These are phyloP conservation scores for Platycnemis pennipes DNA, from an alignment of 2,888 invertebrate genomes.

Conservation along the genomic window DNA sequence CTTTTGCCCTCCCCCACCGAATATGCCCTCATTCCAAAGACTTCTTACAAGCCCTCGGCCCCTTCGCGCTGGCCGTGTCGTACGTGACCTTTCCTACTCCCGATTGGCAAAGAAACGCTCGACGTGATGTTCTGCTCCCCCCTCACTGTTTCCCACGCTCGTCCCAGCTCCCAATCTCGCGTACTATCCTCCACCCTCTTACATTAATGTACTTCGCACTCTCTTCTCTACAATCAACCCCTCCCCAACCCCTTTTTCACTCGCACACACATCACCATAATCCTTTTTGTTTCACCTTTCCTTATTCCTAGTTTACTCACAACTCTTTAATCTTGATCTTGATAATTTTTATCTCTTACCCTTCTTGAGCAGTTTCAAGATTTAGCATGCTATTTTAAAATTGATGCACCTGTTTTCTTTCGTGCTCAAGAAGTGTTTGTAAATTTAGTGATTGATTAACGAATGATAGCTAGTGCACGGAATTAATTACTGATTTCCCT, in stretches of 20 bases:
- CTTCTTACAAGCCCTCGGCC: neutral
- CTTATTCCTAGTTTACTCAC: too few relatives aligned
- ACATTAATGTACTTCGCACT: neutral
- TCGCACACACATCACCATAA: neutral
- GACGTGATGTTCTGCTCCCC: neutral
- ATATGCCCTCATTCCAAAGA: neutral
- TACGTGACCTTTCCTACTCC: constrained; percentile 49
- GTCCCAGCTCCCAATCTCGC: neutral
- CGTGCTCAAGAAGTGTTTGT: too few relatives aligned
- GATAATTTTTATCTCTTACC: too few relatives aligned
- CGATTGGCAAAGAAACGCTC: constrained; percentile 14
- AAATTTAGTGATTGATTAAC: too few relatives aligned
- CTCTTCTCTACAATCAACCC: neutral
- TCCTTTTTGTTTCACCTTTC: neutral
- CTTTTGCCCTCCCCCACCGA: neutral
- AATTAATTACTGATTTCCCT: too few relatives aligned
- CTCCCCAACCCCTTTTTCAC: neutral
- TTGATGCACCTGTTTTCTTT: too few relatives aligned
- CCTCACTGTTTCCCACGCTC: neutral
- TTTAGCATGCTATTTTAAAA: too few relatives aligned
- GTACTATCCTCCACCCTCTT: neutral
- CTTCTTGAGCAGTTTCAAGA: too few relatives aligned
- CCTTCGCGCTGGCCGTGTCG: constrained; percentile 48
- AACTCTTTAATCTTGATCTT: too few relatives aligned
- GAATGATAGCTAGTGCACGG: too few relatives aligned